Evolutionary conservation across 2,797 vertebrate genomes (phyloP), one percentile per base, ranked within the genome.

Genomic region (Danio jaintianensis): DNA sequence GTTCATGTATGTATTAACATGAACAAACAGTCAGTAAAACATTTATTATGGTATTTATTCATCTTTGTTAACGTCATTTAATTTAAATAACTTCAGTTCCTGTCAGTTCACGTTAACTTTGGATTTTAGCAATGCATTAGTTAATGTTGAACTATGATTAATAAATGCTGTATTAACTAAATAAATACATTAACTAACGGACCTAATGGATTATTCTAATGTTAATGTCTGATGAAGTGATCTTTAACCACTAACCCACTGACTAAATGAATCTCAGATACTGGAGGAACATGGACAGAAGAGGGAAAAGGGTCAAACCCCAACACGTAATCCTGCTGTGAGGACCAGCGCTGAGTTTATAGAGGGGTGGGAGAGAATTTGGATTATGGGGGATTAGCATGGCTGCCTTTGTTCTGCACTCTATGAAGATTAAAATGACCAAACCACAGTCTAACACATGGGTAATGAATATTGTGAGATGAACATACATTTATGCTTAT

Each of bases 351-450:
- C 4, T 38, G 61, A 36, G 42, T 36, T 61, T 55, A n/a, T 4
- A 6, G 29, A 68, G 43, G 22, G 66, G 56, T 7, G 22, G 55
- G 69, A 18, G 10, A 5, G 43, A 20, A 18, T 45, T 53, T 20
- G 36, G 89, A 91, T 90, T 88, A 89, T 85, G 22, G 22, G 20
- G 86, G 85, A 91, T 91, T 90, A 91, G 69, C 45, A 82, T 52
- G 59, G 77, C 73, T 52, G 82, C 79, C 80, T 85, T 85, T 86
- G 83, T 85, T 88, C 80, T 69, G 81, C 47, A 80, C 80, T 86
- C 72, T 86, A 82, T 85, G 77, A 82, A 88, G 89, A 92, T 90
- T 86, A 90, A 79, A 78, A 22, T 7, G 6, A 66, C 38, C 58
- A 67, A 87, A 86, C 69, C 83, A 80, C 77, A 84, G 56, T 47